Conservation (phyloP, 30 jellyfish, hydroid and myxozoan species). For the Aurelia sp. region DNA sequence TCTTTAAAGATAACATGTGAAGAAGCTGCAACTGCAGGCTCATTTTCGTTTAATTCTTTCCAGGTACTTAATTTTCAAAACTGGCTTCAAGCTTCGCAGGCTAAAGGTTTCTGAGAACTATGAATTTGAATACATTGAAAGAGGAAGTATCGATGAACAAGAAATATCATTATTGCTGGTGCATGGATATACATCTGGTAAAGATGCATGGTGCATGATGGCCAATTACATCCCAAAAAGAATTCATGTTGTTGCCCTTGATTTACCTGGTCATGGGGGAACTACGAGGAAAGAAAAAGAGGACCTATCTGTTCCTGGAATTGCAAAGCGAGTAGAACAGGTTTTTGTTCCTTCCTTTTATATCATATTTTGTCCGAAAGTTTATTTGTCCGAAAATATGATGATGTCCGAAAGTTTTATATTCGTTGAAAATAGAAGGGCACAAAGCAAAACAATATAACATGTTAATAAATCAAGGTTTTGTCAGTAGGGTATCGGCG, state of each 20-base stretch:
- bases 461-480: no score
- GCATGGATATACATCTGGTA: slow-evolving; percentile 79
- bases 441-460: no score
- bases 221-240: slow-evolving; percentile 61
- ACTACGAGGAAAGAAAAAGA: slow-evolving; percentile 67
- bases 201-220: slow-evolving; percentile 62
- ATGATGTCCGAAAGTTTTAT: no score
- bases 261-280: slow-evolving; percentile 92
- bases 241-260: slow-evolving; percentile 76
- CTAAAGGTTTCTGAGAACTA: slow-evolving; percentile 12
- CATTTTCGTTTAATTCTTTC: not conserved
- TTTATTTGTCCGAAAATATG: no score
- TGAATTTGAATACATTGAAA: slow-evolving; percentile 69
- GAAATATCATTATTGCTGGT: slow-evolving; percentile 57
- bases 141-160: slow-evolving; percentile 49
- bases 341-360: not conserved
- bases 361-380: no score
- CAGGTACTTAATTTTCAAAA: slow-evolving; percentile 36
- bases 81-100: slow-evolving; percentile 41
- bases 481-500: no score
- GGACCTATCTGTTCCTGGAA: slow-evolving; percentile 34
- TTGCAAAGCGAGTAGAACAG: slow-evolving; percentile 68
- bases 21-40: not conserved
- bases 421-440: no score
- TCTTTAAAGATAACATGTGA: no score